phyloP scores from a whole-genome alignment of 2,113 vertebrate species.

The Neoarius graeffei region DNA sequence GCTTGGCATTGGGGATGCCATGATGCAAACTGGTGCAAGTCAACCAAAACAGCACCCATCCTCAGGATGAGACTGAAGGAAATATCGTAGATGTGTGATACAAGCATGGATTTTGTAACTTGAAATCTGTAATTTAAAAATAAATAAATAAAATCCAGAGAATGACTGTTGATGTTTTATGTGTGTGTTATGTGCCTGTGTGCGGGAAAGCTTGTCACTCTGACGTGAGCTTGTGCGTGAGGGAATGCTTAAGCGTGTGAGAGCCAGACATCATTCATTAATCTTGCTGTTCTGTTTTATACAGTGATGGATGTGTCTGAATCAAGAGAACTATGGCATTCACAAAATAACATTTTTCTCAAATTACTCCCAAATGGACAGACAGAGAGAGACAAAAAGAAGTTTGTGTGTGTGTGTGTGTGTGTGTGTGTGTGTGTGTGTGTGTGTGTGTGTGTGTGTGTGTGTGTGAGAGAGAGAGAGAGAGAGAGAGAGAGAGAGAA shows the following conservation, averaged over 20 bases:
- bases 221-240: slow-evolving; percentile 4
- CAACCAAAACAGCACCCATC: background rate
- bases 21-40: slow-evolving; percentile 50
- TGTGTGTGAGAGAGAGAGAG: no score
- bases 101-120: background rate
- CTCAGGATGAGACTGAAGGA: background rate
- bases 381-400: background rate
- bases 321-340: slow-evolving; percentile 33
- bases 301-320: slow-evolving; percentile 33
- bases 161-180: slow-evolving; percentile 18
- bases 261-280: slow-evolving; percentile 19
- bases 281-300: slow-evolving; percentile 16
- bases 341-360: slow-evolving; percentile 32
- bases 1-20: slow-evolving; percentile 14
- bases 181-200: background rate
- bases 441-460: background rate
- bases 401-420: background rate
- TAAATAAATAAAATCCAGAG: background rate
- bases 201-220: background rate
- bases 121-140: background rate
- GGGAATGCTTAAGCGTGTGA: slow-evolving; percentile 3
- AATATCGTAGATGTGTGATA: background rate
- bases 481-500: background rate
- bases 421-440: background rate
- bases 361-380: slow-evolving; percentile 38